Conservation (phyloP, 2,797 vertebrate species). For the Myoxocephalus aenaeus region DNA sequence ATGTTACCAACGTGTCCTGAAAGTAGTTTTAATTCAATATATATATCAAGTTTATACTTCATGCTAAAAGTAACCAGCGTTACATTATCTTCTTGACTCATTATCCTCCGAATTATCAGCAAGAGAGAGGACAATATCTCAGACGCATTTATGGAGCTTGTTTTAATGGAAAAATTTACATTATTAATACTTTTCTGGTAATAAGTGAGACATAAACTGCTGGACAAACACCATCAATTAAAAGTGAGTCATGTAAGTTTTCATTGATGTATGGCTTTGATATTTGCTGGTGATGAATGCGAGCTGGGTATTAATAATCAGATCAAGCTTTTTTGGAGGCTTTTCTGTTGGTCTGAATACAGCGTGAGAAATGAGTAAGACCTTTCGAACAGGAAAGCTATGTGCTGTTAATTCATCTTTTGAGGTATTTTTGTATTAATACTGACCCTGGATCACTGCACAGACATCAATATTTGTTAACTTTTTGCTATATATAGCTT, state of each 20-base stretch:
- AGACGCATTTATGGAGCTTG: slow-evolving; percentile 28
- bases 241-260: slow-evolving; percentile 46
- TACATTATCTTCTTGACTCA: slow-evolving; percentile 61
- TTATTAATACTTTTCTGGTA: slow-evolving; percentile 36
- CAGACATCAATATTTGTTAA: slow-evolving; percentile 4
- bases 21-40: neutral
- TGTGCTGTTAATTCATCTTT: slow-evolving; percentile 58
- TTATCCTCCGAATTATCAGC: slow-evolving; percentile 59
- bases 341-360: slow-evolving; percentile 43
- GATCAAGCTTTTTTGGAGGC: slow-evolving; percentile 34
- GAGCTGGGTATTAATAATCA: slow-evolving; percentile 45
- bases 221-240: slow-evolving; percentile 43
- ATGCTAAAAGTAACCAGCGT: neutral
- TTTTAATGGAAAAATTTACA: slow-evolving; percentile 33
- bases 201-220: slow-evolving; percentile 18
- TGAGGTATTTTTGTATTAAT: slow-evolving; percentile 39
- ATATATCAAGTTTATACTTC: neutral
- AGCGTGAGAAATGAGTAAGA: slow-evolving; percentile 68
- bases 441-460: slow-evolving; percentile 36
- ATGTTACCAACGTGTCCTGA: neutral
- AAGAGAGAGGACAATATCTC: slow-evolving; percentile 33
- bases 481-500: neutral
- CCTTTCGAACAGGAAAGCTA: slow-evolving; percentile 58
- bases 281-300: slow-evolving; percentile 71
- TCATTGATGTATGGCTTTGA: slow-evolving; percentile 66